Evolutionary conservation across 2,888 invertebrate genomes (phyloP), one percentile per base, ranked within the genome.

Genomic region (Odontocerum albicorne): DNA sequence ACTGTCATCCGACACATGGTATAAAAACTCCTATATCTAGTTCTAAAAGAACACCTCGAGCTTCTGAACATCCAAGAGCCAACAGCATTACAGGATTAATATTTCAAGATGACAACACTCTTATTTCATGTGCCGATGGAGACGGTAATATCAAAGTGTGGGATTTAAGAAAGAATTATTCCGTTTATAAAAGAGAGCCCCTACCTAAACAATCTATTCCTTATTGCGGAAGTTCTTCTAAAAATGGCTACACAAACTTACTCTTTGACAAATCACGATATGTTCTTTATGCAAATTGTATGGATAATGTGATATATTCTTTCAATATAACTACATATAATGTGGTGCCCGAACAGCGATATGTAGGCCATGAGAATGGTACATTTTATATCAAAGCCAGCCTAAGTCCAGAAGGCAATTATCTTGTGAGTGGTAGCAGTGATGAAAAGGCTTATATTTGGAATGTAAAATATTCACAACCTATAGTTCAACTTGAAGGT

Each of bases 401-500:
- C 59, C 74, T 95, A 21, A 92, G 91, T 67, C 85, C 87, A 1
- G 92, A 94, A 71, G 87, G 89, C 3, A 74, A 78, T 59, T 95
- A 91, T 71, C 73, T 96, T 19, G 77, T 92, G 0, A 92, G 92
- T 69, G 95, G 95, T n/a, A 93, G 93, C 63, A 89, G 89, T 65
- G 92, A 93, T 71, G 86, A 88, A 63, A 79, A 83, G 64, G 94
- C 92, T 0, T 94, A 93, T 67, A 85, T 96, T 49, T 96, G 95
- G 94, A 86, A 84, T 68, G 80, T 86, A 1, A 76, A 79, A 10
- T 71, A 73, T 61, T 74, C 87, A 0, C 70, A 77, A 55, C 91
- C 92, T 1, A 69, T 92, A 7, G 82, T 87, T 15, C 78, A 80
- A 45, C 74, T 95, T 3, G 73, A 77, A 1, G 93, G 92, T 0